Conservation (phyloP, 2,797 vertebrate species). For the Coccyzus lansbergi region DNA sequence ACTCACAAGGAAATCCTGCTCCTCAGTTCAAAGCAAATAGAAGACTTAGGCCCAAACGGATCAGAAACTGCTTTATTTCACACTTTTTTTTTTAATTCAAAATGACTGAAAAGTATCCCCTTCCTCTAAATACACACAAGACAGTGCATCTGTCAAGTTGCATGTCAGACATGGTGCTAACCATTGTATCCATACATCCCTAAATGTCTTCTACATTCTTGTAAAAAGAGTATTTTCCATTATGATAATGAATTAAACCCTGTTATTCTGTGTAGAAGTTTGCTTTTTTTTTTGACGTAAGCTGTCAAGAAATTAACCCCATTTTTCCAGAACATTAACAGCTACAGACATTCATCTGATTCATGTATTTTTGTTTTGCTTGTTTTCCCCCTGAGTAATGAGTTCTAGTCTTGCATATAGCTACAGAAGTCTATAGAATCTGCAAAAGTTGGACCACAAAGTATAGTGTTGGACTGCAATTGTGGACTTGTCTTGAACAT, state of each 20-base stretch:
- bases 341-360: not conserved
- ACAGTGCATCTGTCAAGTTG: accelerated
- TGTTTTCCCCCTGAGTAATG: not conserved
- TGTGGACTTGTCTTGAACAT: not conserved
- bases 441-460: not conserved
- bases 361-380: not conserved
- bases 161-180: not conserved
- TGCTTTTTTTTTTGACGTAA: not conserved
- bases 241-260: not conserved
- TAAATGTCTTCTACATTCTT: not conserved
- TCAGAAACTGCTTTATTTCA: not conserved
- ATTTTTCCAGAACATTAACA: not conserved
- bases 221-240: not conserved
- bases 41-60: not conserved
- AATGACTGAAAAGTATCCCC: not conserved
- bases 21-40: not conserved
- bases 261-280: not conserved
- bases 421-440: not conserved
- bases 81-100: not conserved
- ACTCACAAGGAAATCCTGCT: accelerated
- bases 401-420: not conserved
- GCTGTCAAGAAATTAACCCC: not conserved
- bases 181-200: not conserved
- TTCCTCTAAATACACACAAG: not conserved
- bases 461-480: not conserved